Evolutionary conservation across 2,797 vertebrate genomes (phyloP).

Genomic region (Benthosema pterotum): DNA sequence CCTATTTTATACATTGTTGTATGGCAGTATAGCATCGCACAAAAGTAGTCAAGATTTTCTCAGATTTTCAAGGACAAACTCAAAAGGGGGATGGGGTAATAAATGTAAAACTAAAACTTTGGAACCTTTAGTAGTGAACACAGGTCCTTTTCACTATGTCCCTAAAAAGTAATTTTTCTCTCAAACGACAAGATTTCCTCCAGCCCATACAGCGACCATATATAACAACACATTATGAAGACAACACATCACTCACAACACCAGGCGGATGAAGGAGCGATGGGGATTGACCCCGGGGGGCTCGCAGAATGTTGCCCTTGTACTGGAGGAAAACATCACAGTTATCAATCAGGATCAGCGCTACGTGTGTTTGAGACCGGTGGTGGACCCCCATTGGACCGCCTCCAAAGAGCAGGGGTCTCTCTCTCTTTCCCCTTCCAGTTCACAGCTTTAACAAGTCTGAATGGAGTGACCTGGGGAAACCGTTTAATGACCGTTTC

Average conservation of each 20-base stretch:
- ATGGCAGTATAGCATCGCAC: too few species aligned
- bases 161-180: too few species aligned
- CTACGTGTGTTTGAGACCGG: conserved; percentile 31
- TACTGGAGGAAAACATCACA: conserved; percentile 41
- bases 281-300: conserved; percentile 16
- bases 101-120: too few species aligned
- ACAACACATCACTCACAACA: conserved; percentile 25
- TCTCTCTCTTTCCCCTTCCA: conserved; percentile 40
- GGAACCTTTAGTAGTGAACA: too few species aligned
- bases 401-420: conserved; percentile 57
- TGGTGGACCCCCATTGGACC: conserved; percentile 41
- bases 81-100: too few species aligned
- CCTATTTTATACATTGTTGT: too few species aligned
- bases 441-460: conserved; percentile 78
- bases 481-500: conserved; percentile 78
- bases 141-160: too few species aligned
- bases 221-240: too few species aligned
- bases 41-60: too few species aligned
- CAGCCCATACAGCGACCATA: too few species aligned
- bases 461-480: conserved; percentile 81
- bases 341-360: conserved; percentile 54
- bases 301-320: conserved; percentile 15
- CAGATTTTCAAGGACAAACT: too few species aligned
- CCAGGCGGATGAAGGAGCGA: conserved; percentile 36
- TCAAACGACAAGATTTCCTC: too few species aligned